A percentile compares a stretch with the other conserved stretches of the same genome.
These are phyloP conservation scores for Aspidiotus destructor DNA, from an alignment of 2,888 invertebrate genomes.

Conservation along the genomic window DNA sequence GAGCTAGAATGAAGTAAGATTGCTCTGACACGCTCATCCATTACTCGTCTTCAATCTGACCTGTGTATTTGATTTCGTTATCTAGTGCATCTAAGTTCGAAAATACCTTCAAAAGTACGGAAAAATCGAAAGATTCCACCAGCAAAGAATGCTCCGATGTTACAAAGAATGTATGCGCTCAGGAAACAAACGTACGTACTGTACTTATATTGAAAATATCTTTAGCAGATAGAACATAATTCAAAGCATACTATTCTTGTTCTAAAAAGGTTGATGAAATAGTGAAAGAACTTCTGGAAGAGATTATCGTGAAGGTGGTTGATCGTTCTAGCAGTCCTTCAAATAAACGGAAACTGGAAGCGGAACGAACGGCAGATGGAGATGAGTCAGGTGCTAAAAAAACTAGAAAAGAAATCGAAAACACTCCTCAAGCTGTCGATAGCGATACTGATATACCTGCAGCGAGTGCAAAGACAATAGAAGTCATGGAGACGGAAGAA, in stretches of 20 bases:
- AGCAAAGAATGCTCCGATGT: not conserved
- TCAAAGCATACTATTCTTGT: too few species aligned
- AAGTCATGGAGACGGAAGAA: not conserved
- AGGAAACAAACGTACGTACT: not conserved
- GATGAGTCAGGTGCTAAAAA: too few species aligned
- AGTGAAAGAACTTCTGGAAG: not conserved
- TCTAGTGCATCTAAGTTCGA: not conserved
- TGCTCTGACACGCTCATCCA: not conserved
- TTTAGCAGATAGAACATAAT: too few species aligned
- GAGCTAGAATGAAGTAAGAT: constrained; percentile 6
- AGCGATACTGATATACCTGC: too few species aligned
- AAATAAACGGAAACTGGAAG: not conserved
- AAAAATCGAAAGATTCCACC: not conserved
- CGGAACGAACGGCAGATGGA: too few species aligned
- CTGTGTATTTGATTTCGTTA: not conserved
- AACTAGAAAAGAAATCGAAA: too few species aligned
- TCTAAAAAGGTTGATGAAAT: not conserved
- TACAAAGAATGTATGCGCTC: not conserved
- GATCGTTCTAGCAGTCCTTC: not conserved
- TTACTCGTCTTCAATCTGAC: not conserved
- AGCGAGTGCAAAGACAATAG: too few species aligned
- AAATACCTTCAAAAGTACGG: not conserved
- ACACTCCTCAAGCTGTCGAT: too few species aligned
- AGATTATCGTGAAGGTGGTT: not conserved
- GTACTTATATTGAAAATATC: not conserved